phyloP scores from a whole-genome alignment of 2,113 vertebrate genomes.

The Odocoileus virginianus region DNA sequence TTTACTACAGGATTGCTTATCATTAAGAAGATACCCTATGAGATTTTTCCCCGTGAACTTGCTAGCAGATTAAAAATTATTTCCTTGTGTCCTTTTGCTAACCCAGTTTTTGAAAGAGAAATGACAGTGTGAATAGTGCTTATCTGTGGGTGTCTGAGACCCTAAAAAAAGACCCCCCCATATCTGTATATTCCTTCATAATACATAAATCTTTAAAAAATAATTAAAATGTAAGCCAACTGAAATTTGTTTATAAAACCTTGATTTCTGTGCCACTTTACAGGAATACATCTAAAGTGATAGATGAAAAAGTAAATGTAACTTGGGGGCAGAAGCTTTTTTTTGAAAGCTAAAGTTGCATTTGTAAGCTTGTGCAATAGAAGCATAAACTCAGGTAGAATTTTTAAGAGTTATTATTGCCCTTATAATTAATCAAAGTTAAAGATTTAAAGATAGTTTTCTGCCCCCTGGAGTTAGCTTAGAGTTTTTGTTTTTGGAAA shows the following conservation, averaged over 20 bases:
- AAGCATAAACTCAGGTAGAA: not conserved
- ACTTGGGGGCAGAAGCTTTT: not conserved
- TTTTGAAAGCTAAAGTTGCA: not conserved
- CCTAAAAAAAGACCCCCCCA: not conserved
- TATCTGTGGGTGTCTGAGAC: not conserved
- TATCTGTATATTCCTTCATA: not conserved
- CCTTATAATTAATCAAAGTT: conserved; percentile 1
- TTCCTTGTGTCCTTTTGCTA: not conserved
- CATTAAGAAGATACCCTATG: not conserved
- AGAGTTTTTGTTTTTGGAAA: conserved; percentile 17
- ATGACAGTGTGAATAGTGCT: not conserved
- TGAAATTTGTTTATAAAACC: not conserved
- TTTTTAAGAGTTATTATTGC: conserved; percentile 18
- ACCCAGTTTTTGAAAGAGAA: not conserved
- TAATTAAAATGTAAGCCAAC: not conserved
- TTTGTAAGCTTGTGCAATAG: not conserved
- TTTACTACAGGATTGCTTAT: not conserved
- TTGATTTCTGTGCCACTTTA: not conserved
- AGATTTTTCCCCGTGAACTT: not conserved
- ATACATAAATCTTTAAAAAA: not conserved
- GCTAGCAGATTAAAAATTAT: not conserved
- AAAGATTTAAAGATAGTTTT: conserved; percentile 25
- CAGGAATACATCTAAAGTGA: not conserved
- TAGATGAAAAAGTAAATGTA: not conserved
- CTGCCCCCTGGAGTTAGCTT: not conserved